Base-by-base conservation (phyloP, 2,888 invertebrate species). In the Habroteleia sp. region DNA sequence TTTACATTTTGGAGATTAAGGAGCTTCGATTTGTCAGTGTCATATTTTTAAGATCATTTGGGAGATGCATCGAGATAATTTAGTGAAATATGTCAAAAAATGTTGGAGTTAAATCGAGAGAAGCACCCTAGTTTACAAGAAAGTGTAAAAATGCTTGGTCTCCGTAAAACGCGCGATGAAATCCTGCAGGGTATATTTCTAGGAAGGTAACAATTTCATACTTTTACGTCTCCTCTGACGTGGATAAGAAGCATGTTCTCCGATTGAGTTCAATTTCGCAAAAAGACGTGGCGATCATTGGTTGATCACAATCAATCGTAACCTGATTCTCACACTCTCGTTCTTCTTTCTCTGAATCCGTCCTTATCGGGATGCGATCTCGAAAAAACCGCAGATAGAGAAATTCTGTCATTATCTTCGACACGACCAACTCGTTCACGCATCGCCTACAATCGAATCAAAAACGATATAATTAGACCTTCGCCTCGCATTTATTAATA, bases 291-390 rank as follows among this genome's bases (percentile, higher is more conserved):
- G n/a, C 10, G 20, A 42, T 33, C 42, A 33, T 48, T 23, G 52
- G 33, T 17, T 20, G 63, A 63, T 52, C 52, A 35, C 39, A 42
- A 42, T 48, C 63, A 52, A 52, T 52, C 42, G 63, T 52, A 63
- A 63, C 63, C 63, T 31, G 52, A 63, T 63, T 63, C 42, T 52
- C 52, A 63, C 52, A 52, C 29, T 41, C 42, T 11, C 11, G 2
- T 44, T 17, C 48, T 20, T 39, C 33, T 25, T 16, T 25, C 33
- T 23, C 6, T 29, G 20, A 31, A 42, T 17, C 23, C n/a, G 33
- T 42, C 35, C 16, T 65, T 44, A 52, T 52, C 65, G 42, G 7
- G 35, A 44, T 16, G 17, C 10, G 17, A 65, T 65, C 52, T 52
- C 20, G 14, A 44, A 44, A 44, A 42, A 35, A 6, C 16, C n/a